Base-by-base conservation (phyloP, 30 jellyfish, hydroid and myxozoan genomes). In the Morbakka virulenta region DNA sequence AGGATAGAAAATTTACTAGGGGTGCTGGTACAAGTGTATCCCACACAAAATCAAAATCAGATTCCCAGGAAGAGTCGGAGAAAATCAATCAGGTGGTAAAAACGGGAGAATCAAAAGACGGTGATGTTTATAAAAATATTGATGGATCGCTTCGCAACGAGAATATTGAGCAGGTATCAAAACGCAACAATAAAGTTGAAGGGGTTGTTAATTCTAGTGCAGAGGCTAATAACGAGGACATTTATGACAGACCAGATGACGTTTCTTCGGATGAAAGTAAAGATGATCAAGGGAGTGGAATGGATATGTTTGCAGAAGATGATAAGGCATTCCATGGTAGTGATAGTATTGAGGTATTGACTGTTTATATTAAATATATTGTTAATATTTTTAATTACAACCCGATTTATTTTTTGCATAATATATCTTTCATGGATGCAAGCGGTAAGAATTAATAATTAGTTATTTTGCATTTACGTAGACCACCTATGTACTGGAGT, bases 281-380 rank as follows among this genome's bases (percentile, higher is more conserved):
- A 61, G 71, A 31, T 12, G 50, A 67, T 25, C 47, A 73, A 26
- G n/a, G n/a, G n/a, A 57, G 29, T 13, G 95, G 89, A 14, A 3
- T 91, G 77, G 98, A 91, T 73, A 91, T 91, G 89, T 91, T 91
- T 83, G 96, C 98, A 1, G 98, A 89, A n/a, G n/a, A n/a, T 3
- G 98, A 84, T 62, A 83, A 83, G 50, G 87, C 83, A 62, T 83
- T 83, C 33, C 50, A 74, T 25, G 98, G 91, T 21, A 84, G 76
- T 70, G 98, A 91, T 69, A 79, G 75, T 50, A 84, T 91, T 78
- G 98, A 91, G 77, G 98, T 91, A n/a, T n/a, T n/a, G n/a, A n/a
- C n/a, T n/a, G n/a, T n/a, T n/a, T n/a, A n/a, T n/a, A n/a, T n/a
- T n/a, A n/a, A n/a, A n/a, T n/a, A n/a, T n/a, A n/a, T n/a, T n/a